A percentile compares a stretch with the other conserved stretches of the same genome.
phyloP scores from a whole-genome alignment of 2,888 invertebrate species.

The Barypeithes pellucidus region DNA sequence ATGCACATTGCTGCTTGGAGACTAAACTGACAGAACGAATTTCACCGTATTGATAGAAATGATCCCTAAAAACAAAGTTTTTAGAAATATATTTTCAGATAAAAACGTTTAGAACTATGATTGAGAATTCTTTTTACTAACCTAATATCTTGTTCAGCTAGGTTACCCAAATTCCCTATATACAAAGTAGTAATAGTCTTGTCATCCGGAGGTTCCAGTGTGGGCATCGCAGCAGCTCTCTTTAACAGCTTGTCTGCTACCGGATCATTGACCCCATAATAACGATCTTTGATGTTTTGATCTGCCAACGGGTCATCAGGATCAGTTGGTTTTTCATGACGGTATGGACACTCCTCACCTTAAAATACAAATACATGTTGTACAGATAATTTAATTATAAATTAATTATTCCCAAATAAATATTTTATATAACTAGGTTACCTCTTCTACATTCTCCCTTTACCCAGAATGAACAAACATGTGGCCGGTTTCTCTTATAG shows the following conservation, averaged over 20 bases:
- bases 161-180: slow-evolving; percentile 95
- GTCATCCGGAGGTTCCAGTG: slow-evolving; percentile 96
- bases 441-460: slow-evolving; percentile 95
- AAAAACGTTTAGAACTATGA: neutral
- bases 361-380: neutral
- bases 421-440: slow-evolving; percentile 16
- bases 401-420: neutral
- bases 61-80: slow-evolving; percentile 77
- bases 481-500: slow-evolving; percentile 95
- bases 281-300: slow-evolving; percentile 95
- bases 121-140: slow-evolving; percentile 60
- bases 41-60: slow-evolving; percentile 99
- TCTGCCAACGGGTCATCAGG: slow-evolving; percentile 97
- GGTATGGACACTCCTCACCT: slow-evolving; percentile 94
- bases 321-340: slow-evolving; percentile 97
- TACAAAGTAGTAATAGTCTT: slow-evolving; percentile 96
- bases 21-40: slow-evolving; percentile 95
- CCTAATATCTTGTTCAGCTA: slow-evolving; percentile 91
- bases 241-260: slow-evolving; percentile 95
- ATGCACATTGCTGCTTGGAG: slow-evolving; percentile 95
- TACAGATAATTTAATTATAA: too few species aligned
- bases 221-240: slow-evolving; percentile 94
- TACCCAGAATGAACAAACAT: slow-evolving; percentile 99
- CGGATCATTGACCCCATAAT: slow-evolving; percentile 96
- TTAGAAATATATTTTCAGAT: neutral